phyloP scores from a whole-genome alignment of 2,888 invertebrate species.

The Sycophila texana region DNA sequence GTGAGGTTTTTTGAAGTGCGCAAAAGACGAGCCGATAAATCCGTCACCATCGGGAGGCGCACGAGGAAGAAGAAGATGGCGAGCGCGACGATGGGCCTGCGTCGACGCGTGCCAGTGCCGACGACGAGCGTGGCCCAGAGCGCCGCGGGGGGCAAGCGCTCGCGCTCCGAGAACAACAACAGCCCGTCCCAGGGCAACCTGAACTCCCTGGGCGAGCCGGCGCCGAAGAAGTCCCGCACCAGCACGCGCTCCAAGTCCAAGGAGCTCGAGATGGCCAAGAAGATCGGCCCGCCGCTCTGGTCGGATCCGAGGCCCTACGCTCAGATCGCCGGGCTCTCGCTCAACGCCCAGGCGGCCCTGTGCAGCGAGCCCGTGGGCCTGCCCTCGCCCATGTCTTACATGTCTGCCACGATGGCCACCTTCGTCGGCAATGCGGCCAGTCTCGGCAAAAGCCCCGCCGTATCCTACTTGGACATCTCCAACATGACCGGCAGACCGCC shows the following conservation, averaged over 20 bases:
- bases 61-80: slow-evolving; percentile 65
- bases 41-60: not conserved
- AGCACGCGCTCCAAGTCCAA: slow-evolving; percentile 55
- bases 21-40: not conserved
- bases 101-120: slow-evolving; percentile 68
- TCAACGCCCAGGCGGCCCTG: slow-evolving; percentile 62
- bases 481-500: slow-evolving; percentile 69
- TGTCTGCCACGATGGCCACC: slow-evolving; percentile 73
- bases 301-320: slow-evolving; percentile 68
- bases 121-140: not conserved
- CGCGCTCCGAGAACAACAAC: slow-evolving; percentile 74
- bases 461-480: slow-evolving; percentile 74
- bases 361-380: slow-evolving; percentile 68
- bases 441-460: slow-evolving; percentile 71
- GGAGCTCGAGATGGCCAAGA: slow-evolving; percentile 52
- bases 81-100: slow-evolving; percentile 73
- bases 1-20: slow-evolving; percentile 2
- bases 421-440: slow-evolving; percentile 72
- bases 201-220: slow-evolving; percentile 66
- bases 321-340: slow-evolving; percentile 65
- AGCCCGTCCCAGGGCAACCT: slow-evolving; percentile 74
- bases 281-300: slow-evolving; percentile 64
- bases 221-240: slow-evolving; percentile 68
- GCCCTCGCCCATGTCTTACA: slow-evolving; percentile 71
- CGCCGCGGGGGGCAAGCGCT: slow-evolving; percentile 66